Evolutionary conservation across 2,888 invertebrate species (phyloP), one percentile per base, ranked within the genome.

Genomic region (Noctuana brunneofusca): DNA sequence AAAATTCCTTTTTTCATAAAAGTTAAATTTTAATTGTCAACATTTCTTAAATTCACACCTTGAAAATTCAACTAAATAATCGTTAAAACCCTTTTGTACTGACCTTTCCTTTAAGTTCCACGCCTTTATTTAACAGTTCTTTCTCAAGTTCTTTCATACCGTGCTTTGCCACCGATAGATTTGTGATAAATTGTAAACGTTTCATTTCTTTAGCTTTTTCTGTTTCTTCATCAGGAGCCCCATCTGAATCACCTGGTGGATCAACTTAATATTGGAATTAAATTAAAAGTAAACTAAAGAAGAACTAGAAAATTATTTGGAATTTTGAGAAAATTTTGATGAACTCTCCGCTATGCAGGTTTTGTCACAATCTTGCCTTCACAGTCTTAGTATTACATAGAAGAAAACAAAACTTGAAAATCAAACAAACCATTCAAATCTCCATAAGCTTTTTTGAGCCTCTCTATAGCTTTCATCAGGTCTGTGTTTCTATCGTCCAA

Each of bases 401-500:
- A n/a, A n/a, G n/a, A n/a, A 8, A 0, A 30, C 9, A 30, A 30
- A 30, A 30, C 8, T 30, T 6, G 8, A 32, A 12, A 32, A 12
- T 6, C 1, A 3, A 16, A 35, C 22, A 16, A 5, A 50, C 58
- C 58, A 22, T 24, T 30, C 38, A 58, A 52, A 41, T 20, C n/a
- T 3, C 11, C 24, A 63, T 79, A 85, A 0, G 81, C 74, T 1
- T 71, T 71, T 63, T 72, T 80, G 27, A 89, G 69, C 16, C 66
- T 72, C 6, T 87, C 85, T 57, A 89, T 64, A 0, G 86, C 84
- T 38, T 77, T 79, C 0, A 73, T 75, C 16, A 89, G 70, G 0
- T 84, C 80, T 35, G 75, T 63, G 3, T 76, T 74, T 8, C 69
- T 38, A 0, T 68, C 65, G 12, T 71, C 69, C 14, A 84, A 69